A percentile compares a stretch with the other conserved stretches of the same genome.
phyloP scores from a whole-genome alignment of 2,797 vertebrate genomes.

The Uromys caudimaculatus region DNA sequence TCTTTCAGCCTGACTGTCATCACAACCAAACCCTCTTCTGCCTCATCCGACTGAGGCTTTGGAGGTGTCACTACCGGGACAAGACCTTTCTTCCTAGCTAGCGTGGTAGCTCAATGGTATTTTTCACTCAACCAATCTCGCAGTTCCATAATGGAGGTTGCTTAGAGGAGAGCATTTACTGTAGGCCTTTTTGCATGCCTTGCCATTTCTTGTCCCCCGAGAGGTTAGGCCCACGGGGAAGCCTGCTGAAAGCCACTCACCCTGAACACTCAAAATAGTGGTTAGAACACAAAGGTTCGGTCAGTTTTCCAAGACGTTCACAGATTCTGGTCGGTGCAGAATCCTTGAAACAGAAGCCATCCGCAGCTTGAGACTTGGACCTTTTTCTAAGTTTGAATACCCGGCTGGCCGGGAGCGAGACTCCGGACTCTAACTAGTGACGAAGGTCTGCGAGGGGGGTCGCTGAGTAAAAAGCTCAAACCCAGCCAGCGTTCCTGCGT shows the following conservation, averaged over 20 bases:
- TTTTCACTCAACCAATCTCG: not conserved
- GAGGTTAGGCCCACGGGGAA: not conserved
- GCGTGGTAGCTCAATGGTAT: not conserved
- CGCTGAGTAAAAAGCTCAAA: constrained; percentile 25
- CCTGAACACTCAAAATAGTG: not conserved
- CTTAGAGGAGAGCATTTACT: not conserved
- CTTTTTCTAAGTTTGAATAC: constrained; percentile 28
- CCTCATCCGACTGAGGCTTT: not conserved
- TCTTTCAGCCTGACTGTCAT: not conserved
- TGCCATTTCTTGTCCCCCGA: accelerated
- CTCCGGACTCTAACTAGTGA: not conserved
- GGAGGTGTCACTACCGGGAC: not conserved
- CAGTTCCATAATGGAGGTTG: not conserved
- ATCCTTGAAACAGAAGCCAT: not conserved
- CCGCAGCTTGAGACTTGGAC: not conserved
- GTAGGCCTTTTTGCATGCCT: not conserved
- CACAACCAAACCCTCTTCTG: not conserved
- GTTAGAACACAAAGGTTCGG: not conserved
- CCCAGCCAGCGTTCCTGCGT: constrained; percentile 39
- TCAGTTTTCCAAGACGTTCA: not conserved
- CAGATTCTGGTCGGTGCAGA: not conserved
- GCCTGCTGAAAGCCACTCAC: not conserved
- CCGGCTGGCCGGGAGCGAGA: too few species aligned
- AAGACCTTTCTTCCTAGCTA: not conserved
- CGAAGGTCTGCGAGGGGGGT: not conserved